Evolutionary conservation across 2,888 invertebrate species (phyloP).

Genomic region (Epiblema foenella): DNA sequence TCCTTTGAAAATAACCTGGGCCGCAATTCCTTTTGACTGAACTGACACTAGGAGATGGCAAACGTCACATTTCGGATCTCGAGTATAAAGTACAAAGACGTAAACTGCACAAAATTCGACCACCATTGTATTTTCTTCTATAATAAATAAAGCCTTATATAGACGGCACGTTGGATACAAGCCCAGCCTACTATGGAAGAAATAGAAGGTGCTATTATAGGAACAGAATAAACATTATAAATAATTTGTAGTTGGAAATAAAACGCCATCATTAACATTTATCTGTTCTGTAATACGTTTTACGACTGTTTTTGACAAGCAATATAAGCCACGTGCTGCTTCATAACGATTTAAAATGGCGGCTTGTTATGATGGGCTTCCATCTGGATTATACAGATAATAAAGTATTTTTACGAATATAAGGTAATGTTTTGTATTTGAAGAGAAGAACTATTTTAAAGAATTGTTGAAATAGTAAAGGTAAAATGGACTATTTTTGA

Average conservation of each 20-base stretch:
- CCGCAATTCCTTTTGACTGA: too few species aligned
- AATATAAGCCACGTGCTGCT: conserved; percentile 35
- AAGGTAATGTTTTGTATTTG: neutral
- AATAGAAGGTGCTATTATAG: neutral
- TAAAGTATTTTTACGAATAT: conserved; percentile 22
- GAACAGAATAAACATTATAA: neutral
- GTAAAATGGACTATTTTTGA: too few species aligned
- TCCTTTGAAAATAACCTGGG: too few species aligned
- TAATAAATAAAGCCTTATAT: too few species aligned
- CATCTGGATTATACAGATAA: conserved; percentile 33
- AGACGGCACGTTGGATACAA: too few species aligned
- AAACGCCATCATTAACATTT: conserved; percentile 13
- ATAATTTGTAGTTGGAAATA: neutral
- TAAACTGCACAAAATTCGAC: too few species aligned
- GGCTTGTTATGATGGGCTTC: conserved; percentile 14
- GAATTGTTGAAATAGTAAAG: neutral
- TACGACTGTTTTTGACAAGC: conserved; percentile 27
- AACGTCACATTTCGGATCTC: too few species aligned
- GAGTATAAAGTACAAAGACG: too few species aligned
- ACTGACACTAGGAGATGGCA: too few species aligned
- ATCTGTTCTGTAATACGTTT: conserved; percentile 28
- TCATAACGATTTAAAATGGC: conserved; percentile 21
- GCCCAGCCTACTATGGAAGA: neutral
- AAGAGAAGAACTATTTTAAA: neutral
- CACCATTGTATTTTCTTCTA: too few species aligned